Evolutionary conservation across 2,797 vertebrate genomes (phyloP).

Genomic region (Loriculus beryllinus): DNA sequence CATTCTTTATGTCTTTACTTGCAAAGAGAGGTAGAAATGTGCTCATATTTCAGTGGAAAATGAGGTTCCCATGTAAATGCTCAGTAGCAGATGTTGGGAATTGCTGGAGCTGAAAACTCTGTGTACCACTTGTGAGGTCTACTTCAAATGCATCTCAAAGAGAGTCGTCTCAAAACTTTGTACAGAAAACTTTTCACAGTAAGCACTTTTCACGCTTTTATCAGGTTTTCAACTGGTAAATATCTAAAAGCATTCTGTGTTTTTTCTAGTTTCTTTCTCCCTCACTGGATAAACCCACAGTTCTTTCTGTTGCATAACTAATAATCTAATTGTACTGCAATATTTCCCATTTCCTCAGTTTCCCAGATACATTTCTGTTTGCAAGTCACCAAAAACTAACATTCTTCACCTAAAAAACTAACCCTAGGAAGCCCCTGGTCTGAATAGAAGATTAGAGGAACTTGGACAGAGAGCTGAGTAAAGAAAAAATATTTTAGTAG

Average conservation of each 20-base stretch:
- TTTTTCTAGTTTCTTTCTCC: background rate
- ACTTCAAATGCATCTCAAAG: background rate
- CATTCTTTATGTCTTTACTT: background rate
- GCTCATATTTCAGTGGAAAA: constrained; percentile 7
- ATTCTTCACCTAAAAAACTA: background rate
- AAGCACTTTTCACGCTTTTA: background rate
- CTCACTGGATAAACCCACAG: background rate
- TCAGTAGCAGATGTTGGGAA: background rate
- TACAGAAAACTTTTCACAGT: background rate
- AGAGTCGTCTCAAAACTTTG: background rate
- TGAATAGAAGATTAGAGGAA: background rate
- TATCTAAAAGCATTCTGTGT: background rate
- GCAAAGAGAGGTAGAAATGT: background rate
- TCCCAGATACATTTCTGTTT: background rate
- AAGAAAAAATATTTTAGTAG: background rate
- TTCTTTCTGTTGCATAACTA: background rate
- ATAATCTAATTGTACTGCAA: background rate
- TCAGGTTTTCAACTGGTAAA: background rate
- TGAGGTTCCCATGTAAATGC: background rate
- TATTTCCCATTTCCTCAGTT: background rate
- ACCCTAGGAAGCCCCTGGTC: background rate
- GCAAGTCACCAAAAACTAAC: background rate
- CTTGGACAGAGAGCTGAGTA: background rate
- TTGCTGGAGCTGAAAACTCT: background rate
- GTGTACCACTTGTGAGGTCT: constrained; percentile 4